Percentiles rank a stretch among this genome's conserved stretches.
These are phyloP conservation scores for Phenganax subtilis DNA, from an alignment of 92 coral and sea anemone genomes.

Conservation along the genomic window DNA sequence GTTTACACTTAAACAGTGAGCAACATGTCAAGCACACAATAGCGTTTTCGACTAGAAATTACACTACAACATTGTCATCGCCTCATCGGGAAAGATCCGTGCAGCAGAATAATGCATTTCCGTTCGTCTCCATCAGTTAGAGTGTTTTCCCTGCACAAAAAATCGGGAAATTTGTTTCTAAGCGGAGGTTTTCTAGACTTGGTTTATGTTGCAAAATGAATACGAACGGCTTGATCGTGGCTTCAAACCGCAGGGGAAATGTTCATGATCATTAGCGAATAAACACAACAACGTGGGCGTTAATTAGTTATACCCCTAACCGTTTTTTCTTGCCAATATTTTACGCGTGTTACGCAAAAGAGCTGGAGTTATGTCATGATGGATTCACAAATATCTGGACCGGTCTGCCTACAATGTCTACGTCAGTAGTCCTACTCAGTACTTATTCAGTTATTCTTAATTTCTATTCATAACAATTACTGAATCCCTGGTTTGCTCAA, in stretches of 20 bases:
- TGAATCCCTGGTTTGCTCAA: too few relatives aligned
- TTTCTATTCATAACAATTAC: too few relatives aligned
- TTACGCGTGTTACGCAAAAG: not conserved
- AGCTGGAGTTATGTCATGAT: not conserved
- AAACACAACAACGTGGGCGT: conserved; percentile 32
- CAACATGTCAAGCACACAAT: conserved; percentile 10
- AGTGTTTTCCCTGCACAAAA: not conserved
- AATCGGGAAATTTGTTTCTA: not conserved
- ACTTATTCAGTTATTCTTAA: too few relatives aligned
- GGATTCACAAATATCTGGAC: not conserved
- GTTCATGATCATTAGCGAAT: conserved; percentile 5
- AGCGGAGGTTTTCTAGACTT: too few relatives aligned
- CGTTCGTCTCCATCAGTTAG: not conserved
- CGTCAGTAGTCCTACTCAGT: too few relatives aligned
- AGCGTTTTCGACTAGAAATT: conserved; percentile 8
- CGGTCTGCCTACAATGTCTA: not conserved
- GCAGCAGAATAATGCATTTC: not conserved
- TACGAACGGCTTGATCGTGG: not conserved
- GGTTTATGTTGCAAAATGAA: not conserved
- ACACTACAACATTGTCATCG: not conserved
- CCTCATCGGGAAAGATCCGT: not conserved
- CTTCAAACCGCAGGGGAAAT: not conserved
- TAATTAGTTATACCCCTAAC: conserved; percentile 21
- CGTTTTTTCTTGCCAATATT: conserved; percentile 21
- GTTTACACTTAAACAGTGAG: not conserved